Conservation (phyloP, 2,113 vertebrate species). For the Oncorhynchus keta region DNA sequence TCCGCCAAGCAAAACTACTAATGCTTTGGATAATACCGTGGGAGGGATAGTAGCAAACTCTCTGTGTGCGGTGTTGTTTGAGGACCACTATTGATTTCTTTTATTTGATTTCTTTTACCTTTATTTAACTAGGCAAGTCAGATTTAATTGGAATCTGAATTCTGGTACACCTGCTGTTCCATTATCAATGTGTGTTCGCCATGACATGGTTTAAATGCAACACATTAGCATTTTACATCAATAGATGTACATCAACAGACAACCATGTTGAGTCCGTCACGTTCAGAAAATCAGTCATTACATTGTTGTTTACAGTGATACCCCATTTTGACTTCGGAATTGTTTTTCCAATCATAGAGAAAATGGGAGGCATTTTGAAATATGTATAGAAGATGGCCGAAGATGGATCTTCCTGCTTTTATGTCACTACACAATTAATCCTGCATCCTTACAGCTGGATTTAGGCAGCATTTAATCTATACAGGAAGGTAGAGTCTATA, state of each 20-base stretch:
- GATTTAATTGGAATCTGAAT: constrained; percentile 25
- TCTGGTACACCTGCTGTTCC: background rate
- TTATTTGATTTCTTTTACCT: too few species aligned
- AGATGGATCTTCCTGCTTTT: background rate
- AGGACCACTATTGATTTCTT: constrained; percentile 18
- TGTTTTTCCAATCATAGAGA: too few species aligned
- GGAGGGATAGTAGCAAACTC: constrained; percentile 12
- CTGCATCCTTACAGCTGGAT: background rate
- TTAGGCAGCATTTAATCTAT: background rate
- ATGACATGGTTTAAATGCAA: too few species aligned
- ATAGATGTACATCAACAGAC: too few species aligned
- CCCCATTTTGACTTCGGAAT: too few species aligned
- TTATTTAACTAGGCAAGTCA: too few species aligned
- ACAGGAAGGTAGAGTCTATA: background rate
- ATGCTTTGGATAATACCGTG: background rate
- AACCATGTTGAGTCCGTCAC: too few species aligned
- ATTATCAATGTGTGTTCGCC: background rate
- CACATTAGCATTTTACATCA: too few species aligned
- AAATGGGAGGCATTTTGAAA: background rate
- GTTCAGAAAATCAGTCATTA: too few species aligned
- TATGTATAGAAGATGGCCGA: background rate
- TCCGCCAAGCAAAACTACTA: constrained; percentile 33
- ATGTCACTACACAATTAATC: background rate
- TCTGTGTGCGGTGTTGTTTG: constrained; percentile 20
- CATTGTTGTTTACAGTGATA: too few species aligned